Percentiles rank a stretch among this genome's conserved stretches.
phyloP scores from a whole-genome alignment of 1,140 invertebrate species.

The Magallana angulata region DNA sequence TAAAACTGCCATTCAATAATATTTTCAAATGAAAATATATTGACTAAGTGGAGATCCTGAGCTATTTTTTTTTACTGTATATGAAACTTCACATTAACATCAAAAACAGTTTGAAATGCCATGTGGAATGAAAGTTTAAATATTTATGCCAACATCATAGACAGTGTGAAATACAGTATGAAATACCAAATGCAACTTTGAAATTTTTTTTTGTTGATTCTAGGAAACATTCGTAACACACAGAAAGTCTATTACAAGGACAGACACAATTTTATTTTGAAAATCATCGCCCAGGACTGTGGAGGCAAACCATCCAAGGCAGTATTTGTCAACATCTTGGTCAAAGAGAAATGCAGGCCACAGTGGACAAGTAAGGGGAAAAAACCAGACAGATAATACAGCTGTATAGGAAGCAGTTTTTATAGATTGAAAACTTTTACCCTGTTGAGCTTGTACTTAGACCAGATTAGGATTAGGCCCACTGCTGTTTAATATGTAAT shows the following conservation, averaged over 20 bases:
- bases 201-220: slow-evolving; percentile 39
- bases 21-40: too few relatives aligned
- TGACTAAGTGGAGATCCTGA: too few relatives aligned
- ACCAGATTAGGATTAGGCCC: not conserved
- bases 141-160: too few relatives aligned
- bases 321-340: slow-evolving; percentile 96
- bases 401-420: not conserved
- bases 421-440: not conserved
- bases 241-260: slow-evolving; percentile 93
- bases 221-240: slow-evolving; percentile 92
- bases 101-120: too few relatives aligned
- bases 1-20: too few relatives aligned
- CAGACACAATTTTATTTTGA: slow-evolving; percentile 96
- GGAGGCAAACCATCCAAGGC: slow-evolving; percentile 92
- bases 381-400: not conserved
- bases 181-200: too few relatives aligned
- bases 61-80: too few relatives aligned
- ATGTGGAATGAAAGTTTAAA: too few relatives aligned
- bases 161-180: too few relatives aligned
- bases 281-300: slow-evolving; percentile 96
- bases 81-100: too few relatives aligned
- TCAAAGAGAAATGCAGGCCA: slow-evolving; percentile 87
- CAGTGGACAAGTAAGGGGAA: slow-evolving; percentile 86
- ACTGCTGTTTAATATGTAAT: not conserved
- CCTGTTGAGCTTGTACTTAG: not conserved